Conservation (phyloP, 2,797 vertebrate species). For the Tenualosa ilisha region DNA sequence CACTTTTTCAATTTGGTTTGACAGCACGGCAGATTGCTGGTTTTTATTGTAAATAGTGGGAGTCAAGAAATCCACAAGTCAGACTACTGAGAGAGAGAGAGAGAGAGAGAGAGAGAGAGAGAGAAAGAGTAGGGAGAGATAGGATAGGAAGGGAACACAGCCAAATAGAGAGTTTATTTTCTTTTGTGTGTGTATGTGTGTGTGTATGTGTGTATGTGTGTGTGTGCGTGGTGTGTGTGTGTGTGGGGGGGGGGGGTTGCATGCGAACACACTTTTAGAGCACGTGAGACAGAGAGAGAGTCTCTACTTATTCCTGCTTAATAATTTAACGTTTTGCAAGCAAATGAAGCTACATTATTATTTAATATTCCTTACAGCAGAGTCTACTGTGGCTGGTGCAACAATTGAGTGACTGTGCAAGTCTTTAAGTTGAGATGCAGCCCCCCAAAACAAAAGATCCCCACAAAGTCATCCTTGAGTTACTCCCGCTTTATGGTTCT, state of each 20-base stretch:
- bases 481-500: slow-evolving; percentile 29
- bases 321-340: slow-evolving; percentile 43
- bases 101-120: too few relatives aligned
- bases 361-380: slow-evolving; percentile 39
- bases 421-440: neutral
- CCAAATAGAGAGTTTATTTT: neutral
- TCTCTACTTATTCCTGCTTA: slow-evolving; percentile 47
- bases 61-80: neutral
- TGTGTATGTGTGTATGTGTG: neutral
- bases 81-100: neutral
- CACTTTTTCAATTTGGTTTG: slow-evolving; percentile 21
- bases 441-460: slow-evolving; percentile 39
- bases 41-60: slow-evolving; percentile 12
- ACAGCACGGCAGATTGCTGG: slow-evolving; percentile 5
- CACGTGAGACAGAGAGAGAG: neutral
- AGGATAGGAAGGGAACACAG: neutral
- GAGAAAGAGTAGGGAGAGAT: neutral
- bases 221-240: neutral
- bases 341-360: slow-evolving; percentile 45
- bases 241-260: neutral
- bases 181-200: neutral
- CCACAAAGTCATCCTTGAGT: slow-evolving; percentile 19
- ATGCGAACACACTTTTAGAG: neutral
- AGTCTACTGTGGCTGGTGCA: slow-evolving; percentile 29
- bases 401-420: slow-evolving; percentile 24